These are phyloP conservation scores for Salmo trutta DNA, from an alignment of 2,797 vertebrate species.

Conservation along the genomic window DNA sequence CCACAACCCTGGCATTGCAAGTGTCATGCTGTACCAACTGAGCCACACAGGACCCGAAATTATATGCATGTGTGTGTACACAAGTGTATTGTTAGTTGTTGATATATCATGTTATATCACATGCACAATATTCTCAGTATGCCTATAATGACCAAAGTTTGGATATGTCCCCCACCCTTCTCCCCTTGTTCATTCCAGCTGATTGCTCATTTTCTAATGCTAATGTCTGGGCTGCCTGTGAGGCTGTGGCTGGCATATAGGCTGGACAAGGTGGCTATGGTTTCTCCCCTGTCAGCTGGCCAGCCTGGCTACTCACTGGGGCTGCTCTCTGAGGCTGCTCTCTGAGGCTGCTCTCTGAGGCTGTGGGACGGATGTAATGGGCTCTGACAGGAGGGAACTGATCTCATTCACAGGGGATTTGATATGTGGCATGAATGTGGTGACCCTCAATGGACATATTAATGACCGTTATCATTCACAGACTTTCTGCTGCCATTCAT, in stretches of 20 bases:
- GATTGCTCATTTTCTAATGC: slow-evolving; percentile 99
- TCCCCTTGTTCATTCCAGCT: slow-evolving; percentile 87
- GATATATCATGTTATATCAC: neutral
- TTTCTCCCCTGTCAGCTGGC: slow-evolving; percentile 95
- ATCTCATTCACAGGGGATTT: slow-evolving; percentile 97
- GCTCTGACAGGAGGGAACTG: slow-evolving; percentile 98
- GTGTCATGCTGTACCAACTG: too few species aligned
- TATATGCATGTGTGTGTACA: too few species aligned
- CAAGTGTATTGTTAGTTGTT: neutral
- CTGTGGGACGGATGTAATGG: slow-evolving; percentile 95
- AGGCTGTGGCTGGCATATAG: slow-evolving; percentile 37
- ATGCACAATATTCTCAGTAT: neutral
- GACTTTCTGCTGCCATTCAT: slow-evolving; percentile 85
- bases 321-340: slow-evolving; percentile 62
- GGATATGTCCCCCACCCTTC: slow-evolving; percentile 20
- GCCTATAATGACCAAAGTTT: slow-evolving; percentile 53
- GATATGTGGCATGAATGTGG: slow-evolving; percentile 96
- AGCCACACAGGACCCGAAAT: too few species aligned
- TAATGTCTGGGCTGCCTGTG: slow-evolving; percentile 81
- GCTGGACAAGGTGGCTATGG: slow-evolving; percentile 75
- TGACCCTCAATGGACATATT: slow-evolving; percentile 93
- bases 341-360: slow-evolving; percentile 67
- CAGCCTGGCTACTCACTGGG: slow-evolving; percentile 43
- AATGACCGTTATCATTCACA: slow-evolving; percentile 94
- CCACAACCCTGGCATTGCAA: too few species aligned